phyloP scores from a whole-genome alignment of 2,888 invertebrate species.

The Monopis laevigella region DNA sequence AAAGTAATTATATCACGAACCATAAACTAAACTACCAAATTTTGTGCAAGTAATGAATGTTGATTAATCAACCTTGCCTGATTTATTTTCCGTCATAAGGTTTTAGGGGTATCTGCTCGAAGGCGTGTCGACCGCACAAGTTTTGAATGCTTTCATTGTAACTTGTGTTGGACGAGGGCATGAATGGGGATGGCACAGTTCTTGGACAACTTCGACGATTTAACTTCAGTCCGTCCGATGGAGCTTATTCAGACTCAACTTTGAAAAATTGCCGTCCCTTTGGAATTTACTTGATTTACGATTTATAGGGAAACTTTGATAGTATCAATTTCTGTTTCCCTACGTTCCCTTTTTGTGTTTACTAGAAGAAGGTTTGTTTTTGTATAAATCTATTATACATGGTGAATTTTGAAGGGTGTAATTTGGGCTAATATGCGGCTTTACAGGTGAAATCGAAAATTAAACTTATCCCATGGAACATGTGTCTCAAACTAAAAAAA shows the following conservation, averaged over 20 bases:
- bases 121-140: slow-evolving; percentile 29
- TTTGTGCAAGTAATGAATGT: too few relatives aligned
- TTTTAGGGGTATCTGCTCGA: not conserved
- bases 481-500: too few relatives aligned
- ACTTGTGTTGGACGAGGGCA: slow-evolving; percentile 32
- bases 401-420: too few relatives aligned
- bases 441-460: too few relatives aligned
- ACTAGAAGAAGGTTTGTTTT: too few relatives aligned
- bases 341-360: too few relatives aligned
- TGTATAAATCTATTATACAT: too few relatives aligned
- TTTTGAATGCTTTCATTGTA: slow-evolving; percentile 51
- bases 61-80: too few relatives aligned
- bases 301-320: slow-evolving; percentile 7
- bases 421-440: too few relatives aligned
- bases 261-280: slow-evolving; percentile 11
- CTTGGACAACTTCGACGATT: slow-evolving; percentile 45
- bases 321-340: slow-evolving; percentile 4
- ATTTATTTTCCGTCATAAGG: slow-evolving; percentile 2
- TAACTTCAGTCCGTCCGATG: slow-evolving; percentile 32
- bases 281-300: slow-evolving; percentile 7
- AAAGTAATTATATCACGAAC: too few relatives aligned
- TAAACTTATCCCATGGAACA: too few relatives aligned
- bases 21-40: too few relatives aligned
- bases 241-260: slow-evolving; percentile 10
- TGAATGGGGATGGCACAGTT: slow-evolving; percentile 38